Percentiles rank a stretch among this genome's conserved stretches.
phyloP scores from a whole-genome alignment of 2,113 vertebrate genomes.

The Chiloscyllium plagiosum region DNA sequence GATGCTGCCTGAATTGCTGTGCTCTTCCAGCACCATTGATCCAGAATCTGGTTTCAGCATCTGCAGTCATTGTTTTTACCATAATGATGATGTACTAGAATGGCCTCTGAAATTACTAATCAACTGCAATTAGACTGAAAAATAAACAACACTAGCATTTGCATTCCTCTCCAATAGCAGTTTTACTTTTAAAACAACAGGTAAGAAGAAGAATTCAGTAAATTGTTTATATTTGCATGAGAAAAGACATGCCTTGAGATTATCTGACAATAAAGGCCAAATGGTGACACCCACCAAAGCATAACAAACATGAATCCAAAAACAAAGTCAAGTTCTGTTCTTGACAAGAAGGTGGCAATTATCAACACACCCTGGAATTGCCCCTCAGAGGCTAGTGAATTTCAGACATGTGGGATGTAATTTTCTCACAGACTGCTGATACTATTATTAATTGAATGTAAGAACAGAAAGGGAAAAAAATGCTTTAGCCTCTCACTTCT shows the following conservation, averaged over 20 bases:
- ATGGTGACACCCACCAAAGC: background rate
- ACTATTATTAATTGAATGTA: background rate
- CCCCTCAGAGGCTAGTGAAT: background rate
- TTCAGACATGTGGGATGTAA: background rate
- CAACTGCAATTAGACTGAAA: background rate
- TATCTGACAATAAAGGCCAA: background rate
- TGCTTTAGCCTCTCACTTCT: background rate
- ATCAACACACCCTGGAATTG: background rate
- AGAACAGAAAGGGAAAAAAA: background rate
- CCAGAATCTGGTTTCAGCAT: too few relatives aligned
- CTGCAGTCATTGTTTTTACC: too few relatives aligned
- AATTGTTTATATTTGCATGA: background rate
- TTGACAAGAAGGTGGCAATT: background rate
- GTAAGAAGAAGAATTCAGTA: background rate
- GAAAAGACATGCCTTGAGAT: background rate
- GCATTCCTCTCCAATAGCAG: background rate
- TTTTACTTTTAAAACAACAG: background rate
- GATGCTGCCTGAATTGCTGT: too few relatives aligned
- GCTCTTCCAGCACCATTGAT: too few relatives aligned
- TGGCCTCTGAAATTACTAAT: background rate
- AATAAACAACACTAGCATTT: background rate
- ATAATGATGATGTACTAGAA: background rate
- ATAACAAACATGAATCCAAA: background rate
- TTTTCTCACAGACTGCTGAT: background rate
- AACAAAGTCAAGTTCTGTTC: background rate